Evolutionary conservation across 2,113 vertebrate species (phyloP).

Genomic region (Serinus canaria): DNA sequence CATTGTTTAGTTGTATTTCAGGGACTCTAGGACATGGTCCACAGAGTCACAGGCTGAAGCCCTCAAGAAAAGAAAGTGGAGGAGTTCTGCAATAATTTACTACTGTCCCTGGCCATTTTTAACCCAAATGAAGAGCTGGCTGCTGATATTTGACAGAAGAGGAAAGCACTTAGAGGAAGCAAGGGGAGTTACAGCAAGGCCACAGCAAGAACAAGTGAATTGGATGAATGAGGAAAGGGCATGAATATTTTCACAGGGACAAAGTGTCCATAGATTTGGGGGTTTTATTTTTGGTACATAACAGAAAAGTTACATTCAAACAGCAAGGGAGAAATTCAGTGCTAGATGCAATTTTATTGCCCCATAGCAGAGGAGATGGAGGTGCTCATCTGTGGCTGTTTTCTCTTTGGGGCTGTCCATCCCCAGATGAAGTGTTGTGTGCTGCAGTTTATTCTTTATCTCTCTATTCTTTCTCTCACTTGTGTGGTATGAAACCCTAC

Average conservation of each 20-base stretch:
- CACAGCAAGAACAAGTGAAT: not conserved
- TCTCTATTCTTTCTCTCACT: not conserved
- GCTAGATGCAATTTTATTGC: not conserved
- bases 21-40: not conserved
- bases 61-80: not conserved
- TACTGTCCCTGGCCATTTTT: not conserved
- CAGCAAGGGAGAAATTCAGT: not conserved
- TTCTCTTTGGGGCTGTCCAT: not conserved
- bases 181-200: not conserved
- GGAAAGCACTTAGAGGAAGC: not conserved
- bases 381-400: not conserved
- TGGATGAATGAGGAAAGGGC: not conserved
- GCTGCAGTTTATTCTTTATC: not conserved
- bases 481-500: not conserved
- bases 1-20: not conserved
- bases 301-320: not conserved
- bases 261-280: not conserved
- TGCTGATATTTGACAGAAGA: not conserved
- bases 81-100: not conserved
- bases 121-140: not conserved
- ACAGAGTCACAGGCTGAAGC: not conserved
- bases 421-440: not conserved
- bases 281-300: not conserved
- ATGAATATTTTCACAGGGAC: not conserved
- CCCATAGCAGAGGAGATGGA: not conserved